Percentiles rank a stretch among this genome's conserved stretches.
Conservation (phyloP, 2,797 vertebrate genomes). For the Rhyacichthys aspro region DNA sequence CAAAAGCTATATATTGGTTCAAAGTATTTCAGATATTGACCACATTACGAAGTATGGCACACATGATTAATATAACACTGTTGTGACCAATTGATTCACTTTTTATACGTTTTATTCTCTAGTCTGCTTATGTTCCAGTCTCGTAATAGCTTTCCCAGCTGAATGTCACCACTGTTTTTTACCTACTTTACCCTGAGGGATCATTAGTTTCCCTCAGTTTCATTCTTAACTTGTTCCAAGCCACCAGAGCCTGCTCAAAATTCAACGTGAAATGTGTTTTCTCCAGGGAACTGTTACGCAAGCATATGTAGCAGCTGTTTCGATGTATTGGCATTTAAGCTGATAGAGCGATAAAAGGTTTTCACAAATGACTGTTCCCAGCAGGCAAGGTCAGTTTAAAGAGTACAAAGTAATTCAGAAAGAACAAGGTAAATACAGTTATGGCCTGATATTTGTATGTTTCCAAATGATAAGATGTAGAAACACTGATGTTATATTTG, state of each 20-base stretch:
- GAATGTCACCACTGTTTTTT: slow-evolving; percentile 10
- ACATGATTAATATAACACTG: no score
- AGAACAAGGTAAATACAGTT: background rate
- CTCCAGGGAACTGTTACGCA: slow-evolving; percentile 15
- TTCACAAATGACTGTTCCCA: slow-evolving; percentile 15
- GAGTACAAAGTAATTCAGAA: slow-evolving; percentile 6
- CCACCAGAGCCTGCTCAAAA: slow-evolving; percentile 17
- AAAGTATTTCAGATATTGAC: no score
- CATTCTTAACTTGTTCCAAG: slow-evolving; percentile 30
- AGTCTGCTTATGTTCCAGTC: slow-evolving; percentile 2
- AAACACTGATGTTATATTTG: background rate
- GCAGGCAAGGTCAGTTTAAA: slow-evolving; percentile 13
- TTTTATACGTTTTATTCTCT: no score
- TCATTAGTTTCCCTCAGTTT: slow-evolving; percentile 34
- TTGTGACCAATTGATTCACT: no score
- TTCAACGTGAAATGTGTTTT: slow-evolving; percentile 16
- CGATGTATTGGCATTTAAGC: slow-evolving; percentile 25
- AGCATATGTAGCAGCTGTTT: slow-evolving; percentile 23
- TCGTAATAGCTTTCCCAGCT: background rate
- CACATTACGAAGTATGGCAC: background rate
- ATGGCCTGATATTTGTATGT: background rate
- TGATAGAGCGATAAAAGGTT: slow-evolving; percentile 20
- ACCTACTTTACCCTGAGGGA: slow-evolving; percentile 17
- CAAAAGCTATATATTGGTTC: no score
- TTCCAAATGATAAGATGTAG: background rate